Evolutionary conservation across 1,140 invertebrate species (phyloP), one percentile per base, ranked within the genome.

Genomic region (Penaeus japonicus): DNA sequence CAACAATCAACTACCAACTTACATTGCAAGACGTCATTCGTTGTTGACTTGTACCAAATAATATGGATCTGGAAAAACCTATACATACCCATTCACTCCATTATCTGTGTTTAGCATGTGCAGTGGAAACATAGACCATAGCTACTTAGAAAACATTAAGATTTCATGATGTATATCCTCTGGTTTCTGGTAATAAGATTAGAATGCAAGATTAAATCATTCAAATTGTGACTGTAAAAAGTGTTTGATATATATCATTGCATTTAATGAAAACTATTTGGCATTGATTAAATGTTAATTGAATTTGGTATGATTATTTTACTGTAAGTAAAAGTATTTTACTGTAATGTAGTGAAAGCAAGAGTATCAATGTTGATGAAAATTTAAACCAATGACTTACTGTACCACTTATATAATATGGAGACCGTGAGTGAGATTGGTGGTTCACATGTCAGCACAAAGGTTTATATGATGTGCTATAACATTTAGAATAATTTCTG

Each of bases 351-450:
- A 59, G 24, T 88, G 47, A 39, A 57, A 75, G 78, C 55, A 15
- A 53, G 75, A 75, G 20, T 83, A 84, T 54, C 59, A 39, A 81
- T 83, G 86, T 88, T 30, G 83, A 57, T 88, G 80, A 87, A 75
- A 54, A 65, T 84, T 35, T 88, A 83, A 73, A 70, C 78, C 73
- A 65, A 32, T 88, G 87, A 88, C 87, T 88, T 88, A 88, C 86
- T 88, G 87, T 88, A 88, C 27, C 87, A 88, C 80, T 53, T 88
- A 88, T 75, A 88, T 2, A 88, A 10, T 88, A 77, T 84, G 87
- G 87, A 84, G 87, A 84, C 80, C 77, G 30, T 39, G 81, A 65
- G 54, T 88, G 62, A 59, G 54, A 88, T 7, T 18, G 80, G 65
- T 88, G 87, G 57, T 81, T 83, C 87, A 88, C 80, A 83, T 88